Base-by-base conservation (phyloP, 2,888 invertebrate species). In the Drosophila seclusa region DNA sequence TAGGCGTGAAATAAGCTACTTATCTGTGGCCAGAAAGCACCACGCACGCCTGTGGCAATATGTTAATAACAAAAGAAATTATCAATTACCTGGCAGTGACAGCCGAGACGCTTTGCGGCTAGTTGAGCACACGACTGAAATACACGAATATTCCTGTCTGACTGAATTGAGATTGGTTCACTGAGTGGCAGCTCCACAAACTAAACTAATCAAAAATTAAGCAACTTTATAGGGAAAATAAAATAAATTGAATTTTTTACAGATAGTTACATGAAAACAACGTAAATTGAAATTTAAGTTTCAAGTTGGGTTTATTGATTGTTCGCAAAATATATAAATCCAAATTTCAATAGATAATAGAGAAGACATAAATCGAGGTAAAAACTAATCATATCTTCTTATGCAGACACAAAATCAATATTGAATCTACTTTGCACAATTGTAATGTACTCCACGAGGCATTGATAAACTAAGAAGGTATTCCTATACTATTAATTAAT, bases 1-100 rank as follows among this genome's bases (percentile, higher is more conserved):
- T 80, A 77, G 79, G 81, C 79, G 79, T 73, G 63, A 77, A 79
- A 77, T 80, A 79, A 80, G 77, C 79, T 80, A 77, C 79, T 79
- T 80, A 80, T 66, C 59, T 71, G 54, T n/a, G 64, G 57, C 18
- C 48, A 40, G 31, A 49, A 49, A 65, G 29, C 18, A 42, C 62
- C 50, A 27, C 29, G 60, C 38, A 21, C 45, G 79, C 63, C 53
- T 34, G 38, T 31, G 59, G 69, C 73, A 76, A 81, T 82, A 79
- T 82, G 82, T 82, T 82, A 79, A 81, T 81, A 73, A 76, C 66
- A 72, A 82, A 64, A 66, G 76, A 82, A 79, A 79, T 81, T 79
- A 81, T 82, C 81, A 82, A 81, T 81, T 81, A 82, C 82, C 73
- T 76, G 76, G 48, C 57, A 68, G 67, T 72, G 79, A 76, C 61